phyloP scores from a whole-genome alignment of 2,888 invertebrate genomes.

The Hyles lineata region DNA sequence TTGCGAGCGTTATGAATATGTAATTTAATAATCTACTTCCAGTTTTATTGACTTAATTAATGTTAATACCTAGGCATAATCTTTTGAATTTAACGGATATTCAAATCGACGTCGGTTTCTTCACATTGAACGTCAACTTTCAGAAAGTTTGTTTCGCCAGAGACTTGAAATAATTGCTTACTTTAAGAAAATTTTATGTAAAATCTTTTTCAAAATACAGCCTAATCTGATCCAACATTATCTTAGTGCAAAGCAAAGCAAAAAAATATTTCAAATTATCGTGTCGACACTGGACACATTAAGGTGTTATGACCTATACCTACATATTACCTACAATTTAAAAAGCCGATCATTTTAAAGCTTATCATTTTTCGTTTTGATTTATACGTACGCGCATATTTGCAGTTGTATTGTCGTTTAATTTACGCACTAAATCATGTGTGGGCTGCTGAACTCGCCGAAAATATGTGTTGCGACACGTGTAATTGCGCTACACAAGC shows the following conservation, averaged over 20 bases:
- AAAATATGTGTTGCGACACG: slow-evolving; percentile 27
- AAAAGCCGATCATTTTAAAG: neutral
- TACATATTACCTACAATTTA: neutral
- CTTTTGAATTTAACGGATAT: neutral
- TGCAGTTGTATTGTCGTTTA: slow-evolving; percentile 39
- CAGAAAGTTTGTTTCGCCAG: neutral
- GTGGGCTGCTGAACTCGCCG: slow-evolving; percentile 42
- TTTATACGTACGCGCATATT: neutral
- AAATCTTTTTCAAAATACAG: neutral
- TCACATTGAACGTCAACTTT: neutral
- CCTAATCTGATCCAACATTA: neutral
- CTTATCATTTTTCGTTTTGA: neutral
- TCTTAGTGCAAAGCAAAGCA: neutral
- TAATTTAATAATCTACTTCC: neutral
- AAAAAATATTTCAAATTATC: neutral
- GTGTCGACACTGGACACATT: neutral
- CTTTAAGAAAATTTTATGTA: neutral
- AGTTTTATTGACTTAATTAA: slow-evolving; percentile 13
- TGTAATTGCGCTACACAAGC: slow-evolving; percentile 30
- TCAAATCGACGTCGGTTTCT: neutral
- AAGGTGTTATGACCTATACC: neutral
- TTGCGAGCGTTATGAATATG: neutral
- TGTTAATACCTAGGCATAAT: neutral
- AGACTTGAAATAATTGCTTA: neutral
- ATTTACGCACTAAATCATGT: slow-evolving; percentile 64